Evolutionary conservation across 1,140 invertebrate species (phyloP).

Genomic region (Eupeodes corollae): DNA sequence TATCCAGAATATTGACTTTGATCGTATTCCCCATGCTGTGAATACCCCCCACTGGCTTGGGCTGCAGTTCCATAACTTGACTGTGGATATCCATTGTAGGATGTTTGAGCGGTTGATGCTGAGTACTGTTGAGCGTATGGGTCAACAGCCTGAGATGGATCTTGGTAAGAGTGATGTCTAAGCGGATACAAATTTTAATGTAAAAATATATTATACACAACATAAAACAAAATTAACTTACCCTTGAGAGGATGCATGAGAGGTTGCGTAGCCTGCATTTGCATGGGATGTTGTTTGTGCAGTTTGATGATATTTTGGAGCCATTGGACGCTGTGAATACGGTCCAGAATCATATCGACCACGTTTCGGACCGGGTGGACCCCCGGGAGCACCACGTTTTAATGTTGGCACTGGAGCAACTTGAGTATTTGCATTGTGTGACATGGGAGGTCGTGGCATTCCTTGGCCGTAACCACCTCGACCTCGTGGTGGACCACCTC

Average conservation of each 20-base stretch:
- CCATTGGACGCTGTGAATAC: constrained; percentile 30
- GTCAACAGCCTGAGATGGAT: constrained; percentile 30
- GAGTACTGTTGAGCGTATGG: constrained; percentile 32
- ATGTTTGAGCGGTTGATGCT: constrained; percentile 17
- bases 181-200: neutral
- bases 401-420: constrained; percentile 33
- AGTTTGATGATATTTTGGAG: constrained; percentile 31
- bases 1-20: constrained; percentile 34
- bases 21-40: constrained; percentile 28
- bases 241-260: constrained; percentile 26
- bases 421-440: constrained; percentile 35
- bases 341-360: constrained; percentile 33
- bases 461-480: constrained; percentile 32
- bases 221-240: constrained; percentile 3
- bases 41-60: constrained; percentile 24
- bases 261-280: constrained; percentile 23
- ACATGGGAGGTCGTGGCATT: constrained; percentile 32
- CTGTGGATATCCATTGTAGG: constrained; percentile 33
- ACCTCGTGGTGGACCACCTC: constrained; percentile 26
- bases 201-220: neutral
- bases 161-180: constrained; percentile 32
- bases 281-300: constrained; percentile 14
- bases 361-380: constrained; percentile 29
- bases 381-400: constrained; percentile 34
- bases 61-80: constrained; percentile 17